Evolutionary conservation across 2,888 invertebrate genomes (phyloP), one percentile per base, ranked within the genome.

Genomic region (Brachylomia viminalis): DNA sequence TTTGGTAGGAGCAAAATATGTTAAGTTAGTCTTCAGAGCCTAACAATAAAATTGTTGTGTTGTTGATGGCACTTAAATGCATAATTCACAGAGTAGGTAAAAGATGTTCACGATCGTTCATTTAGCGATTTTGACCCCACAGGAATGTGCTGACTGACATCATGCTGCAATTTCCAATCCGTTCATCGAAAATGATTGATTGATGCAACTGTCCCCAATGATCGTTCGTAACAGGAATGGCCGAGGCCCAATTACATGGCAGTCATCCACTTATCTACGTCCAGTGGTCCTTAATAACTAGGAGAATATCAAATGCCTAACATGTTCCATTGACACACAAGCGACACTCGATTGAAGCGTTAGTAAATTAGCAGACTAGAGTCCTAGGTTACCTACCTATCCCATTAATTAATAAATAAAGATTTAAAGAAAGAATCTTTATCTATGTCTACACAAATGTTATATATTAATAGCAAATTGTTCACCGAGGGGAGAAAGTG

Each of bases 161-260:
- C 17, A 33, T n/a, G 56, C 27, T 6, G 33, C 67, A 68, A 82
- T 67, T 67, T 62, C 20, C 62, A 79, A 68, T 77, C 20, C 33
- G 49, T 67, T 56, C n/a, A 56, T 67, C 56, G 49, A 77, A 59
- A 79, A 33, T 61, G 49, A 66, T 66, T 66, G 59, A 64, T 82
- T 77, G 49, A 64, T 62, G 56, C 15, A 45, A 64, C 27, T 67
- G 56, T 76, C 77, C 61, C 77, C 49, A 49, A 56, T 56, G 61
- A 77, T 82, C 27, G 59, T 23, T 13, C 33, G 11, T 42, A 42
- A 74, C 81, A 27, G 64, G 64, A 74, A 64, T 56, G 42, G 30
- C 20, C 15, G n/a, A 49, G n/a, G 23, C 1, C 30, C 74, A 81
- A 74, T 77, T 74, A 74, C 30, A 42, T 17, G 13, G 42, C 23